A percentile compares a stretch with the other conserved stretches of the same genome.
Evolutionary conservation across 2,113 vertebrate species (phyloP).

Genomic region (Triplophysa tibetana): DNA sequence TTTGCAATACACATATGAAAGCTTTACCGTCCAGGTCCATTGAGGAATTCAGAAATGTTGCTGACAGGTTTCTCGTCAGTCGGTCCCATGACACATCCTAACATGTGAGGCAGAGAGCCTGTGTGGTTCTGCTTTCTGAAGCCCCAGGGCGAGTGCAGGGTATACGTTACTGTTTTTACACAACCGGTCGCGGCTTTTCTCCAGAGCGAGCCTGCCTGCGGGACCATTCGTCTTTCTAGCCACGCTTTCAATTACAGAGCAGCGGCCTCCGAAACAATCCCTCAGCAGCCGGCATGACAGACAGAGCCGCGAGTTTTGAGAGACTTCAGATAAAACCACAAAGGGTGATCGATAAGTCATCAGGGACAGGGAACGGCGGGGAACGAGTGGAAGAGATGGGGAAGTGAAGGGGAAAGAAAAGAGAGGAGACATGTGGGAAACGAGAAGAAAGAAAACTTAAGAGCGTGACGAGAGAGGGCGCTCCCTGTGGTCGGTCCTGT

Average conservation of each 20-base stretch:
- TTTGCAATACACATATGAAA: conserved; percentile 18
- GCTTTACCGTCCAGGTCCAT: conserved; percentile 23
- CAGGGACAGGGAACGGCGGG: conserved; percentile 34
- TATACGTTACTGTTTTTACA: conserved; percentile 31
- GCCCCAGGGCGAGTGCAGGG: not conserved
- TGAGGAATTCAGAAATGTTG: conserved; percentile 23
- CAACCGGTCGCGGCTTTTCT: conserved; percentile 10
- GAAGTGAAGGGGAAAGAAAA: not conserved
- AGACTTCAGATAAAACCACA: conserved; percentile 55
- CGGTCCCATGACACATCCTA: not conserved
- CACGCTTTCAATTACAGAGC: conserved; percentile 54
- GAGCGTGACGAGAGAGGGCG: not conserved
- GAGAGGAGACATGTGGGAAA: conserved; percentile 1
- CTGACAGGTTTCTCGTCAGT: conserved; percentile 30
- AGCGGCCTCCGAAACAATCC: conserved; percentile 36
- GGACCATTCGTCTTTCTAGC: conserved; percentile 39
- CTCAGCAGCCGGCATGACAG: conserved; percentile 47
- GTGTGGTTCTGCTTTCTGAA: not conserved
- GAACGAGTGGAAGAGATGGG: not conserved
- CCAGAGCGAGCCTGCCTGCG: conserved; percentile 5
- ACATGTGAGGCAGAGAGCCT: conserved; percentile 5
- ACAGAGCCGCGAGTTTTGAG: conserved; percentile 48
- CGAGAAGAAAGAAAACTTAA: not conserved
- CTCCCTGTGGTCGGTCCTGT: not conserved
- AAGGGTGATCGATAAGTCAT: conserved; percentile 58